Conservation (phyloP, 2,888 invertebrate species). For the Iselma pallidipennis region DNA sequence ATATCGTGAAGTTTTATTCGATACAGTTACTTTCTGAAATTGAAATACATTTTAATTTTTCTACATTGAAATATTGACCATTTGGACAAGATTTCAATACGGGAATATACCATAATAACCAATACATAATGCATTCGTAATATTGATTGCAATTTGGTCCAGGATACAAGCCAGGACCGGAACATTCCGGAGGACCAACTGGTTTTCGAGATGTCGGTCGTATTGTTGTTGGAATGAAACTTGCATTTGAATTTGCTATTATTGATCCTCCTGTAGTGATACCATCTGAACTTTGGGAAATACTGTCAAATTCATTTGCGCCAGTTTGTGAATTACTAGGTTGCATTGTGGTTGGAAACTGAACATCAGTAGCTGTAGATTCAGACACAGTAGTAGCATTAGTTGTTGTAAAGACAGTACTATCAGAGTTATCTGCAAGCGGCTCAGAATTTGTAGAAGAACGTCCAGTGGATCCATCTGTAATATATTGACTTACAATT, state of each 20-base stretch:
- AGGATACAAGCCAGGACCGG: background rate
- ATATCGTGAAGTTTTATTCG: constrained; percentile 5
- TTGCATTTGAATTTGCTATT: background rate
- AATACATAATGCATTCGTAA: constrained; percentile 1
- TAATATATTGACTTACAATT: no score
- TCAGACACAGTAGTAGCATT: no score
- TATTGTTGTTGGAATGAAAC: no score
- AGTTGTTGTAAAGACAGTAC: no score
- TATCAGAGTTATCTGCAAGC: no score
- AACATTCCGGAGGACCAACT: background rate
- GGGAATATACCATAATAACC: constrained; percentile 3
- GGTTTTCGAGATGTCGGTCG: background rate
- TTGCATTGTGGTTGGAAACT: background rate
- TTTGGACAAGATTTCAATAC: background rate
- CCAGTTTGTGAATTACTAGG: background rate
- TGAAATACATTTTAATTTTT: background rate
- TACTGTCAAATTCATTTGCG: background rate
- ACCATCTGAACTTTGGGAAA: background rate
- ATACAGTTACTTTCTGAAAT: constrained; percentile 9
- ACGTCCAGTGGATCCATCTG: no score
- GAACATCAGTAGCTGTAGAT: background rate
- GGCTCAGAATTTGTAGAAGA: background rate
- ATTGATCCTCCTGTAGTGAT: background rate
- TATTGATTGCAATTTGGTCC: constrained; percentile 8
- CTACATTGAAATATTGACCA: background rate